A percentile compares a stretch with the other conserved stretches of the same genome.
phyloP scores from a whole-genome alignment of 2,888 invertebrate genomes.

The Arctia plantaginis region DNA sequence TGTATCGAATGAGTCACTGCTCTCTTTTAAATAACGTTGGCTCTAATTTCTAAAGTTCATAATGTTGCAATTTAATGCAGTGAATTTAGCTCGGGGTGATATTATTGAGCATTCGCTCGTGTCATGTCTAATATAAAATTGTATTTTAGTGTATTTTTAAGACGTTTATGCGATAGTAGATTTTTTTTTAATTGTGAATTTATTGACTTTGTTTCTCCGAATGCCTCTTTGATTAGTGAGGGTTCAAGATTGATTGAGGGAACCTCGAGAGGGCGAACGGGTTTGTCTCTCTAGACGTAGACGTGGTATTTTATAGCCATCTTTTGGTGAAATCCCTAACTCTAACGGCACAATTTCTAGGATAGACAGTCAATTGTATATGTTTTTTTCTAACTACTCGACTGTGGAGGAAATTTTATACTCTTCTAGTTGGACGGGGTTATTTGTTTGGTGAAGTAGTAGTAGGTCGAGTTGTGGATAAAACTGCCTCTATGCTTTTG shows the following conservation, averaged over 20 bases:
- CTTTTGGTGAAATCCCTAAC: not conserved
- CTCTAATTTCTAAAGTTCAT: conserved; percentile 20
- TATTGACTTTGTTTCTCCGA: not conserved
- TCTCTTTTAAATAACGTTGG: conserved; percentile 17
- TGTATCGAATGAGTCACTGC: conserved; percentile 20
- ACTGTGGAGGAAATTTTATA: too few relatives aligned
- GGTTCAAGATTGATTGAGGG: not conserved
- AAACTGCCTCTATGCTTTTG: too few relatives aligned
- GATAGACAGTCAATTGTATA: not conserved
- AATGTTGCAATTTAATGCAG: conserved; percentile 20
- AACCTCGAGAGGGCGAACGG: not conserved
- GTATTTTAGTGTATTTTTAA: conserved; percentile 5
- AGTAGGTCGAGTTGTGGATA: not conserved
- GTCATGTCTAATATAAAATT: conserved; percentile 8
- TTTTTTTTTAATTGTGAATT: not conserved
- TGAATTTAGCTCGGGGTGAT: conserved; percentile 13
- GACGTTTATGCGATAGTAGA: not conserved
- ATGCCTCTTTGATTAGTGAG: not conserved
- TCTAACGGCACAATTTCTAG: not conserved
- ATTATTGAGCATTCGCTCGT: conserved; percentile 6
- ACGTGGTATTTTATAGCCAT: not conserved
- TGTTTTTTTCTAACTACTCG: not conserved
- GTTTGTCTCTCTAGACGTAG: not conserved
- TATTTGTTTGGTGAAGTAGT: not conserved
- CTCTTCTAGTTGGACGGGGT: not conserved